Evolutionary conservation across 2,797 vertebrate genomes (phyloP), one percentile per base, ranked within the genome.

Genomic region (Cetoscarus ocellatus): DNA sequence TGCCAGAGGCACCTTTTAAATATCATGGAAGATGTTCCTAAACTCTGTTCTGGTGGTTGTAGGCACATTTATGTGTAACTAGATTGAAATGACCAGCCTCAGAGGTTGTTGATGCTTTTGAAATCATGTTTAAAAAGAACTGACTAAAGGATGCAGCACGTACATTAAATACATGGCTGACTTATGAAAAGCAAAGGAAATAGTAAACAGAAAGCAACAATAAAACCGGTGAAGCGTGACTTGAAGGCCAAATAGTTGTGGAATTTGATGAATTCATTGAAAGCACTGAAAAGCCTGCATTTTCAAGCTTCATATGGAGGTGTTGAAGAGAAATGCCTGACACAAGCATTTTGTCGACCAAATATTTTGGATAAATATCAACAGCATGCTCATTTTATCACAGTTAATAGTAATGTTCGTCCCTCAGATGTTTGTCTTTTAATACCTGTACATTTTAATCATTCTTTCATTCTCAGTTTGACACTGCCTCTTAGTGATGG

Each of bases 261-360:
- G 56, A 73, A 50, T 67, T 15, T 68, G 36, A 56, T 19, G 19
- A 51, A 56, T 68, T 73, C 27, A 56, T 56, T 61, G 52, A 58
- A 42, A 49, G 15, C 12, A 58, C 15, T 35, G 35, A 35, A n/a
- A 8, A 13, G 4, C 7, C 38, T 27, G 19, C 1, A 38, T 13
- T 67, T 52, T 34, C 12, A 49, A 3, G 11, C 15, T 42, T 1
- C 39, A 36, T 34, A 55, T 52, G 12, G 5, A 10, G 10, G 17
- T 49, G 48, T 5, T 3, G 35, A 27, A 50, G 39, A 49, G 39
- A 42, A 60, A 52, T n/a, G 10, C 35, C 12, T 44, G 7, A 34
- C 34, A 44, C 18, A 17, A 40, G 50, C 17, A 52, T 50, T 54
- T 53, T 45, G 36, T 18, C 53, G 1, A 52, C 18, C 38, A 67